Evolutionary conservation across 2,888 invertebrate genomes (phyloP), one percentile per base, ranked within the genome.

Genomic region (Nudaria mundana): DNA sequence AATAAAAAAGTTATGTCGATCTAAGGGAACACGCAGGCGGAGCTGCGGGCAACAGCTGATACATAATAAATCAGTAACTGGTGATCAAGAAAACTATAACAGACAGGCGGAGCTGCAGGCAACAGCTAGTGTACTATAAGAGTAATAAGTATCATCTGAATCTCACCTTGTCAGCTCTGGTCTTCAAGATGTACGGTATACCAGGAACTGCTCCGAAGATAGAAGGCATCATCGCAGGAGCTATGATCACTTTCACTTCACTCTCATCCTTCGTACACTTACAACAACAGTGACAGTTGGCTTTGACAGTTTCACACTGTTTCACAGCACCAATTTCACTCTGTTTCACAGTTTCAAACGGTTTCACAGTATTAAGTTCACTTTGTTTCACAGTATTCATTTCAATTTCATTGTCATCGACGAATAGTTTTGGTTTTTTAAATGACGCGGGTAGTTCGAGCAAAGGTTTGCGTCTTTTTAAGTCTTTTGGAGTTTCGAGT

Each of bases 191-290:
- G 16, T 83, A 87, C 0, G 84, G 86, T 0, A 81, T 63, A 0
- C 76, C 78, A 0, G 81, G 74, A 0, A 82, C 59, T 0, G 72
- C 65, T 0, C 81, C 80, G 10, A 77, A 84, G 1, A 86, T 65
- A 0, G 82, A 73, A 0, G 85, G 80, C 76, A 87, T 76, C 86
- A 87, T 86, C 0, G 84, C 71, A 45, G 86, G 82, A 1, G 87
- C 77, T 38, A 87, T 79, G 0, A 86, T 81, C 41, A 86, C 80
- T 65, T 84, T 84, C 30, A 84, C 80, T 20, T 69, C 66, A 40
- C 53, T 63, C 39, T 72, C 39, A 36, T 72, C 39, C 14, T 42
- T 41, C 8, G 31, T 24, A 11, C 46, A 46, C 31, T 37, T 42
- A 18, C 46, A 46, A 10, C 42, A 42, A 35, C 42, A 43, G n/a